Base-by-base conservation (phyloP, 2,888 invertebrate species). In the Lepidocyrtoides sp. region DNA sequence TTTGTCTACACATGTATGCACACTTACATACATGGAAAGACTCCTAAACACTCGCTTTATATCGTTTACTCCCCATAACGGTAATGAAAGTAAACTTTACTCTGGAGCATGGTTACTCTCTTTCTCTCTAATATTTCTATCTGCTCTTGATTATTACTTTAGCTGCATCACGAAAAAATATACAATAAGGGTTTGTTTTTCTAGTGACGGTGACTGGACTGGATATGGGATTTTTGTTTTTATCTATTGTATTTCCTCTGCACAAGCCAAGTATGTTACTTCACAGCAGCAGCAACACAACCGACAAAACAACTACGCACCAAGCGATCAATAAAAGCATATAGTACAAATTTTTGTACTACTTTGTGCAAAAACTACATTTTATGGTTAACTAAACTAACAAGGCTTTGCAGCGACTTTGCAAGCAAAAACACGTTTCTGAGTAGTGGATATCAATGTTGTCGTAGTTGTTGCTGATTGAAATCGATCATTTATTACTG, bases 51-150 rank as follows among this genome's bases (percentile, higher is more conserved):
- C 14, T 77, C 12, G 8, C 10, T 48, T 75, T 75, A 51, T 48
- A 57, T 17, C 79, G 36, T 81, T 81, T 57, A 81, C 79, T 81
- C 79, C 79, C 79, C 79, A 81, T 81, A 7, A 36, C 54, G 5
- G 54, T 2, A 54, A 75, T 72, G 36, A 44, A 44, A 44, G 10
- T 29, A 26, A 14, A 48, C 14, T 79, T 51, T n/a, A 14, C 17
- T 44, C 17, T 17, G n/a, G 10, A 79, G 4, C n/a, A 26, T 51
- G 54, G 51, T 20, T 8, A 29, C 77, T 54, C 29, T 12, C 29
- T 29, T 57, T 8, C 41, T 51, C 51, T 10, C 17, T n/a, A n/a
- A n/a, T n/a, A n/a, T 44, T 26, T 48, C n/a, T 75, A 23, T 79
- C 51, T 57, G 20, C 57, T 54, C 20, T 2, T 36, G 2, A 36